Evolutionary conservation across 1,140 invertebrate genomes (phyloP).

Genomic region (Atta texana): DNA sequence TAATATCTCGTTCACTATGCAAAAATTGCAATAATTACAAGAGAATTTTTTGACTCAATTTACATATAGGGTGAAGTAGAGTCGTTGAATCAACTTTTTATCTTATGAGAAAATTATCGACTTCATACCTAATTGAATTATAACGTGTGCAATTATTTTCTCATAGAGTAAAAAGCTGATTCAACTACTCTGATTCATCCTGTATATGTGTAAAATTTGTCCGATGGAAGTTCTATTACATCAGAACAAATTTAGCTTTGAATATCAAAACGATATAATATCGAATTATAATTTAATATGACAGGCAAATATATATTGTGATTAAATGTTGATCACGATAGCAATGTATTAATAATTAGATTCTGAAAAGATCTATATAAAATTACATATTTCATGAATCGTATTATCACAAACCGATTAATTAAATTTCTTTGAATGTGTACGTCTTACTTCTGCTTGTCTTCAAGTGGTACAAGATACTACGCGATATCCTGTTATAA

Average conservation of each 20-base stretch:
- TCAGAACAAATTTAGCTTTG: neutral
- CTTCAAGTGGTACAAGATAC: neutral
- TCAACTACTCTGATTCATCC: too few species aligned
- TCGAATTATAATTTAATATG: neutral
- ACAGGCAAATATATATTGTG: neutral
- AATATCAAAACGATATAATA: slow-evolving; percentile 7
- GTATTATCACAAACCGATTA: neutral
- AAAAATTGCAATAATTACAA: too few species aligned
- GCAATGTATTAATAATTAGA: neutral
- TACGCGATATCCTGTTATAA: neutral
- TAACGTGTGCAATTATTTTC: too few species aligned
- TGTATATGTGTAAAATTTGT: neutral
- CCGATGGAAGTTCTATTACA: neutral
- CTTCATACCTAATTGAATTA: too few species aligned
- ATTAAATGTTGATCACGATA: slow-evolving; percentile 2
- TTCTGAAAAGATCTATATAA: neutral
- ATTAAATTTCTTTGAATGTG: slow-evolving; percentile 25
- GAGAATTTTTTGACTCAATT: too few species aligned
- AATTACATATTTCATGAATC: neutral
- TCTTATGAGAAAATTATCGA: too few species aligned
- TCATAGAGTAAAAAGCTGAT: too few species aligned
- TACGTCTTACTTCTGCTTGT: neutral
- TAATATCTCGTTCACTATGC: too few species aligned
- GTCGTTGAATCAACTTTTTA: too few species aligned
- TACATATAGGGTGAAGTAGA: neutral